Evolutionary conservation across 2,113 vertebrate genomes (phyloP).

Genomic region (Tautogolabrus adspersus): DNA sequence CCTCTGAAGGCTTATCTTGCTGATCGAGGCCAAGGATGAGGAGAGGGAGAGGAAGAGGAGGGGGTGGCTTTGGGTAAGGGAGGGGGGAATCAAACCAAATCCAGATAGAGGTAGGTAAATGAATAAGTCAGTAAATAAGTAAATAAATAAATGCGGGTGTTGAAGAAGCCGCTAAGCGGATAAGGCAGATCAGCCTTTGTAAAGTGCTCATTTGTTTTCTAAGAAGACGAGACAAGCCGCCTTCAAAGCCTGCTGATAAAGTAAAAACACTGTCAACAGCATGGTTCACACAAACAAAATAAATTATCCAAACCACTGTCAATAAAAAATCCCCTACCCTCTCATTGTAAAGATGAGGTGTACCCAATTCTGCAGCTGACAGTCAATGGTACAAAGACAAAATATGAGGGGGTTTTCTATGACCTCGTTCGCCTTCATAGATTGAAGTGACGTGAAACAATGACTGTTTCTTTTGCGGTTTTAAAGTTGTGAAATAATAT

Average conservation of each 20-base stretch:
- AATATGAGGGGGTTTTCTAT: constrained; percentile 7
- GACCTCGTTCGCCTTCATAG: constrained; percentile 26
- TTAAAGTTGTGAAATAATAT: constrained; percentile 9
- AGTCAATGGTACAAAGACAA: constrained; percentile 14
- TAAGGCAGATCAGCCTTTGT: constrained; percentile 82
- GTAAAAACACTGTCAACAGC: constrained; percentile 71
- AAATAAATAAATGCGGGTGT: constrained; percentile 77
- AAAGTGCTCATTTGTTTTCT: constrained; percentile 84
- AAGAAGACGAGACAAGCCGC: constrained; percentile 77
- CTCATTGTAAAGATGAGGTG: constrained; percentile 25
- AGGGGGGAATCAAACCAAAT: constrained; percentile 66
- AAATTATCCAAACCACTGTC: constrained; percentile 71
- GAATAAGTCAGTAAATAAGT: constrained; percentile 81
- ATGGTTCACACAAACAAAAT: constrained; percentile 72
- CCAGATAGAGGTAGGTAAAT: constrained; percentile 76
- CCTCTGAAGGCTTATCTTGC: constrained; percentile 84
- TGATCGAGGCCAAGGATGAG: constrained; percentile 79
- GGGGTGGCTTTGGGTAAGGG: constrained; percentile 29
- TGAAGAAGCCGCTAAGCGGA: constrained; percentile 78
- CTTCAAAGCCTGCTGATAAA: constrained; percentile 76
- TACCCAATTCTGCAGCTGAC: constrained; percentile 26
- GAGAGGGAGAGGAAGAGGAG: constrained; percentile 44
- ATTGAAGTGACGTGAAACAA: constrained; percentile 20
- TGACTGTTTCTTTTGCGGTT: constrained; percentile 24
- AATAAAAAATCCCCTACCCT: constrained; percentile 52